These are phyloP conservation scores for Trachelipus rathkii DNA, from an alignment of 1,140 invertebrate genomes.

Conservation along the genomic window DNA sequence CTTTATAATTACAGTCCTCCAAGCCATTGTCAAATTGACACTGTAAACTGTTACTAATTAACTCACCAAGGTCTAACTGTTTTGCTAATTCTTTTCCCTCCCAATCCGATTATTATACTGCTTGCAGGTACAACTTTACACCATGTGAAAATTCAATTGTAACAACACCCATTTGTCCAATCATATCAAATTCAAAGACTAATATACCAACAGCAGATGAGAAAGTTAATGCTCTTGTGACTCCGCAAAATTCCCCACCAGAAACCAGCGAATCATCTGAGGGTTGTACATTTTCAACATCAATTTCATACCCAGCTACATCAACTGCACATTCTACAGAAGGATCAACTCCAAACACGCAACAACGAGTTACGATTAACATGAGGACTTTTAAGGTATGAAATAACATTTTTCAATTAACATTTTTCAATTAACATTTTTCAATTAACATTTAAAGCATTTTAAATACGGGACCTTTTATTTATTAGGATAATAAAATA, in stretches of 20 bases:
- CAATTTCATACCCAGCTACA: slow-evolving; percentile 19
- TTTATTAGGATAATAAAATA: too few relatives aligned
- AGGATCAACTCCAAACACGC: slow-evolving; percentile 28
- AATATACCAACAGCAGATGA: slow-evolving; percentile 1
- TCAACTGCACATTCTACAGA: slow-evolving; percentile 28
- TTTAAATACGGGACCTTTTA: too few relatives aligned
- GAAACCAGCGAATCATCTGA: slow-evolving; percentile 14
- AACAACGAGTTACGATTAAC: slow-evolving; percentile 42
- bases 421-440: too few relatives aligned
- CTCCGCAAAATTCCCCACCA: slow-evolving; percentile 25
- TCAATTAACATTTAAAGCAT: too few relatives aligned
- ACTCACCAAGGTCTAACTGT: not conserved
- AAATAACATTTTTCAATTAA: too few relatives aligned
- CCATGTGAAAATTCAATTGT: slow-evolving; percentile 2
- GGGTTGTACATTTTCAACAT: slow-evolving; percentile 21
- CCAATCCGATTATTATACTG: not conserved
- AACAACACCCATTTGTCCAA: not conserved
- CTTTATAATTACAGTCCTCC: not conserved
- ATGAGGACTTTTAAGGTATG: slow-evolving; percentile 44
- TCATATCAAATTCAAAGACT: not conserved
- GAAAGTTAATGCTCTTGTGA: not conserved
- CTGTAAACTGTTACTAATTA: slow-evolving; percentile 4
- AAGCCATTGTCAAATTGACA: not conserved
- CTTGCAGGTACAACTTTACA: not conserved
- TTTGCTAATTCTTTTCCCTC: not conserved